phyloP scores from a whole-genome alignment of 2,797 vertebrate species.

The Gallinago solitaria region DNA sequence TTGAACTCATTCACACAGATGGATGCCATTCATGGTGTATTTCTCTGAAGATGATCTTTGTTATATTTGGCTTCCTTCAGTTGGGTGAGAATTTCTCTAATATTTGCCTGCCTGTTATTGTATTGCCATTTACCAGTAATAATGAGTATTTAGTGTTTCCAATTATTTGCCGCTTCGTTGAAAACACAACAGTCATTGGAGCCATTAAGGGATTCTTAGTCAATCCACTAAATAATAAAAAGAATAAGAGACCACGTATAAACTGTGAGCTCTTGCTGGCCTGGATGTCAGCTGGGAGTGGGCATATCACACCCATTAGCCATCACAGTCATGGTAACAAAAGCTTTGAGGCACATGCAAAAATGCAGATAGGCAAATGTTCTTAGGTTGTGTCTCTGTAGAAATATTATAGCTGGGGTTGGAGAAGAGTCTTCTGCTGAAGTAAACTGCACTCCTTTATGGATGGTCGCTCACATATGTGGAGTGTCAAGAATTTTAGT shows the following conservation, averaged over 20 bases:
- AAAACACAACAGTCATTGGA: neutral
- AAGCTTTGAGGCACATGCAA: neutral
- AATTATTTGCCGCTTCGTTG: neutral
- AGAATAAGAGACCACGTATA: neutral
- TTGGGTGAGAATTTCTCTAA: neutral
- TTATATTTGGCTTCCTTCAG: neutral
- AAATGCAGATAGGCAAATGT: neutral
- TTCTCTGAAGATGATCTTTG: neutral
- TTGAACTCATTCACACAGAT: neutral
- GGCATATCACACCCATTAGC: neutral
- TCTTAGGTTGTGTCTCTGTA: neutral
- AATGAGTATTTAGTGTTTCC: slow-evolving; percentile 4
- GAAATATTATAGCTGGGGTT: neutral
- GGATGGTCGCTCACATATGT: neutral
- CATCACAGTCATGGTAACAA: neutral
- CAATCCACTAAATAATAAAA: slow-evolving; percentile 5
- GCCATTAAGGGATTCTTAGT: neutral
- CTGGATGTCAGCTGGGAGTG: slow-evolving; percentile 12
- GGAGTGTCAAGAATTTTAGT: neutral
- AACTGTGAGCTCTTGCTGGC: neutral
- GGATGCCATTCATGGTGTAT: neutral
- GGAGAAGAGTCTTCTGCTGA: neutral
- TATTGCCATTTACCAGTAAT: neutral
- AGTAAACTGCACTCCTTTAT: neutral
- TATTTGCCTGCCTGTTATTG: neutral